phyloP scores from a whole-genome alignment of 2,888 invertebrate genomes.

The Drosophila borborema region DNA sequence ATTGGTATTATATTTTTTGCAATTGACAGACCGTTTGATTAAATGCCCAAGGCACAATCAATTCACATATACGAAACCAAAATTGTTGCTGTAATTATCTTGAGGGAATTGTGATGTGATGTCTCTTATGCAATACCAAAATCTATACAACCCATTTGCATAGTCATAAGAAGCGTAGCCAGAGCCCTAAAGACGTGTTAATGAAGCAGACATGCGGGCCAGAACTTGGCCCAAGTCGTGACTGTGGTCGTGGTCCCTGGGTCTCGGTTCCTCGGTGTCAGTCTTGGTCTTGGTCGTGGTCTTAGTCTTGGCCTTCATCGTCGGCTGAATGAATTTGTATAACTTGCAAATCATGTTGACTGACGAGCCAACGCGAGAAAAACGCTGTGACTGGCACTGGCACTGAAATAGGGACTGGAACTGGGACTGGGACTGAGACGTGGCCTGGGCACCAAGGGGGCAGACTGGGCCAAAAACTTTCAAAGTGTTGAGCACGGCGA shows the following conservation, averaged over 20 bases:
- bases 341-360: conserved; percentile 80
- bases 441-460: not conserved
- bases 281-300: conserved; percentile 11
- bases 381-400: conserved; percentile 11
- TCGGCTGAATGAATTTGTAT: conserved; percentile 77
- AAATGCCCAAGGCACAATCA: no score
- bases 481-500: conserved; percentile 60
- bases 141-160: conserved; percentile 1
- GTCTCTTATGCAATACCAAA: conserved; percentile 2
- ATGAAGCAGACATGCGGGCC: conserved; percentile 77
- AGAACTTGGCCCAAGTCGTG: conserved; percentile 48
- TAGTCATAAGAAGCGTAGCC: conserved; percentile 30
- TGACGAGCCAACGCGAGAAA: conserved; percentile 54
- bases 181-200: conserved; percentile 70
- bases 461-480: conserved; percentile 37
- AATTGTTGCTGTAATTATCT: no score
- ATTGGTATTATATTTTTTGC: not conserved
- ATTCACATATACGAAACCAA: no score
- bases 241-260: conserved; percentile 31
- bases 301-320: conserved; percentile 22
- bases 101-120: not conserved
- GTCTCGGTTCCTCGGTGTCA: conserved; percentile 20
- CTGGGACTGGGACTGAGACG: not conserved
- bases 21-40: no score
- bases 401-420: not conserved